These are phyloP conservation scores for Carettochelys insculpta DNA, from an alignment of 2,113 vertebrate species.

Conservation along the genomic window DNA sequence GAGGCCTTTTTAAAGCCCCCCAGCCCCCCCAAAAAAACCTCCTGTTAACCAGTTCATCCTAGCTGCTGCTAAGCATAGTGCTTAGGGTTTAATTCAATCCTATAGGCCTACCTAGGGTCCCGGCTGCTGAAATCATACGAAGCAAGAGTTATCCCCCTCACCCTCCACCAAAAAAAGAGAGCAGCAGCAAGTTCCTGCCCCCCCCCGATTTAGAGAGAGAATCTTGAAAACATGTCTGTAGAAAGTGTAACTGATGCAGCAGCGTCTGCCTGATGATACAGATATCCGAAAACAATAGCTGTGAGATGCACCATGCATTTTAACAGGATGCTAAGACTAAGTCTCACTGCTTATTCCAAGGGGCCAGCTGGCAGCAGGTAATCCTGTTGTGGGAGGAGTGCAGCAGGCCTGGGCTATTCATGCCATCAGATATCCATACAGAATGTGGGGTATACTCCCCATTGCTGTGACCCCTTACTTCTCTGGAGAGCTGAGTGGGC, in stretches of 20 bases:
- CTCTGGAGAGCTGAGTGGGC: neutral
- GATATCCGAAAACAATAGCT: neutral
- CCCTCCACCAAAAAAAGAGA: neutral
- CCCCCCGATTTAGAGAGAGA: neutral
- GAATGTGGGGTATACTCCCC: neutral
- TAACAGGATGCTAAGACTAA: neutral
- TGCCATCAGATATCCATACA: neutral
- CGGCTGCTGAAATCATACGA: neutral
- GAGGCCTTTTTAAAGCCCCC: too few species aligned
- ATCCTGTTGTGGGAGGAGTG: neutral
- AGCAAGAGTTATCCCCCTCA: neutral
- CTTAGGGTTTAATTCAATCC: neutral
- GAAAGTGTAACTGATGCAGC: neutral
- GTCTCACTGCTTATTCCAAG: neutral
- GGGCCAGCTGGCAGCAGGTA: neutral
- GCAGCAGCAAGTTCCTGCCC: neutral
- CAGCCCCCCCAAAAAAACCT: too few species aligned
- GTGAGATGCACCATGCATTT: neutral
- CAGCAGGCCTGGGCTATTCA: neutral
- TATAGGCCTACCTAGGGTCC: neutral
- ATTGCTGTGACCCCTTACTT: neutral
- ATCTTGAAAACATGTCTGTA: neutral
- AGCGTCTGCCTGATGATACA: neutral
- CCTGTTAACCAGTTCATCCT: slow-evolving; percentile 11
- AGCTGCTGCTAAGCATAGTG: neutral